Conservation (phyloP, 2,888 invertebrate species). For the Spatulosminthurus flaviceps region DNA sequence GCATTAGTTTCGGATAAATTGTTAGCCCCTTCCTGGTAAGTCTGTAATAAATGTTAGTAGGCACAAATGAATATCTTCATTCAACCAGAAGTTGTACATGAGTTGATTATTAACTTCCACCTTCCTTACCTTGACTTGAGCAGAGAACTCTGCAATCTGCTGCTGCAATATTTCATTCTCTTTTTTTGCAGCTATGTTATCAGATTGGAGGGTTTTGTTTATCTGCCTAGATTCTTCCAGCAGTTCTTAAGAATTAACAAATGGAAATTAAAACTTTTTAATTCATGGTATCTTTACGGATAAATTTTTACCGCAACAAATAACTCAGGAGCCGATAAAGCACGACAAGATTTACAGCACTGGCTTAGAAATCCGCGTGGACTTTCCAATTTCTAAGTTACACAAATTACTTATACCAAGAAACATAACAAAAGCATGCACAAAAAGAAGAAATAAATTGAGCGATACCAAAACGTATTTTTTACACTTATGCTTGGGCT, state of each 20-base stretch:
- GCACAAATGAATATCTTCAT: too few species aligned
- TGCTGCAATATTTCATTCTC: constrained; percentile 57
- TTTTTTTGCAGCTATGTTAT: constrained; percentile 51
- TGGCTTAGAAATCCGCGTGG: too few species aligned
- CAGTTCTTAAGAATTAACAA: constrained; percentile 51
- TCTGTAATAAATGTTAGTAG: constrained; percentile 31
- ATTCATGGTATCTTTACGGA: too few species aligned
- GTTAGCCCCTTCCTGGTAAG: constrained; percentile 49
- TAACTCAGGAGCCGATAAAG: not conserved
- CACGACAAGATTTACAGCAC: too few species aligned
- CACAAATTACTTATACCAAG: too few species aligned
- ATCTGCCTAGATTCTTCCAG: constrained; percentile 61
- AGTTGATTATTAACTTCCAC: too few species aligned
- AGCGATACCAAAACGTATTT: too few species aligned
- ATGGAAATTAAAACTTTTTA: too few species aligned
- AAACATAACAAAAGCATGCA: not conserved
- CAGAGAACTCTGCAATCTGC: constrained; percentile 55
- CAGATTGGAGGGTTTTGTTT: constrained; percentile 56
- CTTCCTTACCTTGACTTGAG: constrained; percentile 56
- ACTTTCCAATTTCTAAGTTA: too few species aligned
- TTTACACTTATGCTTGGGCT: not conserved
- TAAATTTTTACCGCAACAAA: too few species aligned
- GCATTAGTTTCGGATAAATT: constrained; percentile 47
- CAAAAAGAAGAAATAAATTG: not conserved
- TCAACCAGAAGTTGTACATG: too few species aligned